phyloP scores from a whole-genome alignment of 2,113 vertebrate species.

The Oxyruncus cristatus region DNA sequence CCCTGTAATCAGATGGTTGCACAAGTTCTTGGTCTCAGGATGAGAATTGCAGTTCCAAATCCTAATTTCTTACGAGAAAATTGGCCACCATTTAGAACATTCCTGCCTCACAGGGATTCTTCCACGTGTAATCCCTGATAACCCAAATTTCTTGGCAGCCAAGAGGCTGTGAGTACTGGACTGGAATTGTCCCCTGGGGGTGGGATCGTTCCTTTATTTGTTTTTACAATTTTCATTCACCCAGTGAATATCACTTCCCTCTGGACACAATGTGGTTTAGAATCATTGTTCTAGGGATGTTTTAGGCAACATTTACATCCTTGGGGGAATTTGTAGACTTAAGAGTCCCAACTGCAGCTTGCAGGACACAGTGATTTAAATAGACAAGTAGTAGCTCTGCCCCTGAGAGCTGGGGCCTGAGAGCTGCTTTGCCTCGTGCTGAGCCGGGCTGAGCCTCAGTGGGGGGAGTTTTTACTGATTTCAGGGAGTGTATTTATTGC shows the following conservation, averaged over 20 bases:
- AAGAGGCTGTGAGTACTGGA: not conserved
- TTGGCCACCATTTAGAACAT: not conserved
- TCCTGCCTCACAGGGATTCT: not conserved
- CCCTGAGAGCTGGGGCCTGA: not conserved
- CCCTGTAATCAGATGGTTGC: not conserved
- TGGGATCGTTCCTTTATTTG: not conserved
- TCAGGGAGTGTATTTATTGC: accelerated
- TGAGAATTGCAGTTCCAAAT: not conserved
- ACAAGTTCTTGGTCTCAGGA: not conserved
- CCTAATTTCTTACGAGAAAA: not conserved
- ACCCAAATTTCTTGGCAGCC: not conserved
- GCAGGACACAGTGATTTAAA: not conserved
- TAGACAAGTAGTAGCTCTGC: not conserved
- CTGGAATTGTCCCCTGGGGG: not conserved
- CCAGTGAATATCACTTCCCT: not conserved
- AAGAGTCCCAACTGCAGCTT: not conserved
- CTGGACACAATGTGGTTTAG: not conserved
- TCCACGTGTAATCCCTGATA: not conserved
- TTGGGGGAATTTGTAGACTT: not conserved
- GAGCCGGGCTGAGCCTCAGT: accelerated
- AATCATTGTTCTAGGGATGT: not conserved
- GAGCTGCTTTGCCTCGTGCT: accelerated
- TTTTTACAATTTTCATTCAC: not conserved
- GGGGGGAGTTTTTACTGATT: not conserved
- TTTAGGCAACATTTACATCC: no score